Base-by-base conservation (phyloP, 1,140 invertebrate genomes). In the Coenobita brevimanus region DNA sequence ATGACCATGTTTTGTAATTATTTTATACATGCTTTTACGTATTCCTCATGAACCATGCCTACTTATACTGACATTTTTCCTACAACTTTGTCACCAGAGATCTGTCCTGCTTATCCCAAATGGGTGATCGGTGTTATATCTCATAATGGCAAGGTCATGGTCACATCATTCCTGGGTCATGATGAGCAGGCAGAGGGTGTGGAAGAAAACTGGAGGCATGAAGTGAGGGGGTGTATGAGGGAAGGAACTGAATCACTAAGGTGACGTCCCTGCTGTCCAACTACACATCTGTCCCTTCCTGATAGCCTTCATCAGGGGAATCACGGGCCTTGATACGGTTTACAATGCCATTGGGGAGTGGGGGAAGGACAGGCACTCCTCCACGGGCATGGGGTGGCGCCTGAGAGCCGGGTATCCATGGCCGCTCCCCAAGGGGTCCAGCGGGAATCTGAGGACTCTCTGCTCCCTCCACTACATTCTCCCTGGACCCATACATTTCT, bases 241-340 rank as follows among this genome's bases (percentile, higher is more conserved):
- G n/a, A n/a, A n/a, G n/a, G n/a, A n/a, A n/a, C n/a, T n/a, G 83
- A 75, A 79, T 75, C 83, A 62, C 83, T 75, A 62, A 73, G 27
- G 10, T 54, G 83, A 54, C 83, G 83, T 60, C 38, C 83, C 83
- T 75, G 78, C 73, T 75, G 27, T 60, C 83, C 83, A 57, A 75
- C 83, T 90, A 90, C 82, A 90, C 89, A 50, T 90, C 89, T 17
- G 89, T 90, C 13, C 96, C 97, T 93, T 98, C 97, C 92, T 97
- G 97, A 91, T 97, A 98, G 33, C 97, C 96, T 92, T 98, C 97
- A 91, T 98, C 97, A 24, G 96, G 96, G 3, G 96, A 96, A 92
- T 96, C 97, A 91, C 96, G 71, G 10, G 89, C 69, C 36, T 90
- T 90, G 64, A 90, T 90, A 33, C 89, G 79, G 50, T 79, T 82